A percentile compares a stretch with the other conserved stretches of the same genome.
Evolutionary conservation across 2,113 vertebrate species (phyloP).

Genomic region (Mesoclemmys tuberculata): DNA sequence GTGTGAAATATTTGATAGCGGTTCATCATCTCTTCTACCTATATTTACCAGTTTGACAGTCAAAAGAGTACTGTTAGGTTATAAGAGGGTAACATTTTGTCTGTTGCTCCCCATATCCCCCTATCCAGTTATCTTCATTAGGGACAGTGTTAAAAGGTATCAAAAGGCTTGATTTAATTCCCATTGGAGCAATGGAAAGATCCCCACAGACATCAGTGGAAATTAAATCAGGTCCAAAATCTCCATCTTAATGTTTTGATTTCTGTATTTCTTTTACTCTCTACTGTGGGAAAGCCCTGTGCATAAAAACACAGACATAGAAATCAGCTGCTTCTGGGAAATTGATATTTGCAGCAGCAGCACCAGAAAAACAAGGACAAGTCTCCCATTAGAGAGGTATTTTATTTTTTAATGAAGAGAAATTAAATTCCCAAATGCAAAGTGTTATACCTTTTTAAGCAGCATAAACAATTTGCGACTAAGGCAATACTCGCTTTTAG

Average conservation of each 20-base stretch:
- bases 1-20: neutral
- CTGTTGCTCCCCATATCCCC: neutral
- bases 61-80: neutral
- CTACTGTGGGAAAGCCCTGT: neutral
- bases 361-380: neutral
- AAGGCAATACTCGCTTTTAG: neutral
- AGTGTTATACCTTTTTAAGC: neutral
- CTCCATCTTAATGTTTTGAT: neutral
- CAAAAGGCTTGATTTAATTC: constrained; percentile 9
- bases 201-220: neutral
- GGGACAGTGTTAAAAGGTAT: neutral
- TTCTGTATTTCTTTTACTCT: neutral
- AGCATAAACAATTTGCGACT: neutral
- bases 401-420: neutral
- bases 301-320: neutral
- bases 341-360: neutral
- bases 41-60: neutral
- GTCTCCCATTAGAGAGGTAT: neutral
- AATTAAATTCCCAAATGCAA: neutral
- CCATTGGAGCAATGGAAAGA: neutral
- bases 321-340: neutral
- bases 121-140: neutral
- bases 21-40: neutral
- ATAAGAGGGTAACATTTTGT: neutral
- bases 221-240: neutral